Evolutionary conservation across 2,113 vertebrate genomes (phyloP), one percentile per base, ranked within the genome.

Genomic region (Amia ocellicauda): DNA sequence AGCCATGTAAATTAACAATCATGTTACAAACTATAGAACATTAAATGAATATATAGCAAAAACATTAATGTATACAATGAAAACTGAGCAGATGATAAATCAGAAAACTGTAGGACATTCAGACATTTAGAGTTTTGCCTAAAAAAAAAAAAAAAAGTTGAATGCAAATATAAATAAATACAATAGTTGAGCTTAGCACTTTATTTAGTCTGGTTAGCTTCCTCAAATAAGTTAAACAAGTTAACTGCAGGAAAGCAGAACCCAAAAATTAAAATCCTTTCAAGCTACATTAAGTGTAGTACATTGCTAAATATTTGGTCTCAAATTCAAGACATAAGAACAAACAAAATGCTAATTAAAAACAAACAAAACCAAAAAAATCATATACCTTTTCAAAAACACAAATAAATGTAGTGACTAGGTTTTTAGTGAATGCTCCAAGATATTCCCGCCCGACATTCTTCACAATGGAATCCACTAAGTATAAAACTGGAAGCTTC

Each of bases 401-500:
- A 96, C 93, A 95, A 90, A 98, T 92, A 99, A 99, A 98, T 88
- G 96, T 96, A 91, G 94, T 85, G 92, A 96, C 92, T 93, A 99
- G 93, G 93, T 98, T 99, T 98, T 98, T 98, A 93, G 96, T 91
- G 95, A 99, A 99, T 85, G 95, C 94, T 89, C 91, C 90, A 84
- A 97, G 93, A 94, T 98, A 98, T 57, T 95, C 93, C 93, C 94
- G 92, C 91, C 96, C 95, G 86, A 99, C 94, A 76, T 98, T 99
- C 96, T 99, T 99, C 92, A 99, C 95, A 91, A 99, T 99, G 92
- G 97, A 99, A 92, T 99, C 97, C 97, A 99, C 98, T 88, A 99
- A 95, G 91, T 99, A 99, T 93, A 99, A 96, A 92, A 99, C 93
- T 17, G 97, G 97, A 66, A 99, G 94, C 93, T 98, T 98, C 94